Conservation (phyloP, 92 coral and sea anemone species). For the Paragorgia papillata region DNA sequence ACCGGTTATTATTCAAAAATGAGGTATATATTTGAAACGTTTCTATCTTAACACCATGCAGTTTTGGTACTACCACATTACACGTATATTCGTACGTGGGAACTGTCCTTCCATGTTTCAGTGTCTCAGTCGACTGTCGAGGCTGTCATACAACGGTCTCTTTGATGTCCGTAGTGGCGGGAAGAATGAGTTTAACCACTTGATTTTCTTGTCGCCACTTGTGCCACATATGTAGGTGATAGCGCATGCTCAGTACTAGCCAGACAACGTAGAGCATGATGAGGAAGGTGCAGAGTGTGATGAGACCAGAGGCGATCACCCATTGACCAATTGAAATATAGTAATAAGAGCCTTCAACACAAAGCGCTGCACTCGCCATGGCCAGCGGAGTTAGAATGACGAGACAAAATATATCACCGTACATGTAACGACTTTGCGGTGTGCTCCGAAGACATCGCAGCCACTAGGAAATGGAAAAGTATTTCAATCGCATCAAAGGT, state of each 20-base stretch:
- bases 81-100: too few species aligned
- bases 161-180: neutral
- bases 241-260: slow-evolving; percentile 72
- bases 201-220: slow-evolving; percentile 85
- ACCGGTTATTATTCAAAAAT: too few species aligned
- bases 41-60: too few species aligned
- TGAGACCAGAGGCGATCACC: slow-evolving; percentile 79
- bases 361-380: slow-evolving; percentile 75
- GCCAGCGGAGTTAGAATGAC: slow-evolving; percentile 79
- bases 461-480: slow-evolving; percentile 68
- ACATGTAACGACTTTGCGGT: slow-evolving; percentile 81
- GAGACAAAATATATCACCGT: slow-evolving; percentile 79
- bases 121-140: too few species aligned
- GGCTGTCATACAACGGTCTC: slow-evolving; percentile 1
- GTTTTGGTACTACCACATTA: too few species aligned
- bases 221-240: slow-evolving; percentile 76
- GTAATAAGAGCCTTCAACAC: slow-evolving; percentile 89
- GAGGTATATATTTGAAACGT: too few species aligned
- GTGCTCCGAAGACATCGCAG: slow-evolving; percentile 61
- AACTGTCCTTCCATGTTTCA: too few species aligned
- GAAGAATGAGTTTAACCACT: slow-evolving; percentile 60
- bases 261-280: slow-evolving; percentile 75
- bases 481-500: neutral
- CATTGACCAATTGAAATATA: slow-evolving; percentile 65
- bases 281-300: slow-evolving; percentile 71